Base-by-base conservation (phyloP, 2,113 vertebrate species). In the Cariama cristata region DNA sequence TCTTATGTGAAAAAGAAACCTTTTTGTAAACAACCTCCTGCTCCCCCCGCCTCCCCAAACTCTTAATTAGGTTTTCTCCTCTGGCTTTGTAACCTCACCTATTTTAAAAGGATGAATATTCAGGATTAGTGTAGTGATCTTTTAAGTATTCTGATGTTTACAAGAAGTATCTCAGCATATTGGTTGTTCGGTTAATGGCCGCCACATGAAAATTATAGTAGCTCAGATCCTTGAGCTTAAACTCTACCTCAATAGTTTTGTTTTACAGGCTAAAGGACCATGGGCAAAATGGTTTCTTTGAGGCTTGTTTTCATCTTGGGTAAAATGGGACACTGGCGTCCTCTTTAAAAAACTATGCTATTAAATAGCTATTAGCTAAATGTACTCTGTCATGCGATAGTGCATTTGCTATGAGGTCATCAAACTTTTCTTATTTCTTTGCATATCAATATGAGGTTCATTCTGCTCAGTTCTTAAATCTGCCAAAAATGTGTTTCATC, bases 381-480 rank as follows among this genome's bases (percentile, higher is more conserved):
- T n/a, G 42, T 64, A 14, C 23, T 68, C 52, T 44, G 49, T 79
- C 77, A 86, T 40, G 55, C 0, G 8, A 26, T 49, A 45, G 38
- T 68, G 38, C 55, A 35, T 86, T 94, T 88, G 18, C 72, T 83
- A 11, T 77, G 56, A 92, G 59, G 59, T 83, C 74, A 74, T 69
- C 42, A 75, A 71, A 80, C 55, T 74, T 77, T 27, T 56, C 6
- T 82, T 92, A 8, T 38, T 80, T 33, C 74, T 94, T 86, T 80
- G 47, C 47, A 6, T 77, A 67, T 80, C 64, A 89, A 4, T 40
- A 44, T 56, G 40, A 74, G 83, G 59, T 63, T 83, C 42, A 63
- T 92, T 95, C 67, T 88, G 28, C 53, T 86, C 62, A 71, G 53
- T 90, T 86, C 42, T 71, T 83, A 94, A 71, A 86, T 87, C 59